Conservation (phyloP, 2,113 vertebrate genomes). For the Sigmodon hispidus region DNA sequence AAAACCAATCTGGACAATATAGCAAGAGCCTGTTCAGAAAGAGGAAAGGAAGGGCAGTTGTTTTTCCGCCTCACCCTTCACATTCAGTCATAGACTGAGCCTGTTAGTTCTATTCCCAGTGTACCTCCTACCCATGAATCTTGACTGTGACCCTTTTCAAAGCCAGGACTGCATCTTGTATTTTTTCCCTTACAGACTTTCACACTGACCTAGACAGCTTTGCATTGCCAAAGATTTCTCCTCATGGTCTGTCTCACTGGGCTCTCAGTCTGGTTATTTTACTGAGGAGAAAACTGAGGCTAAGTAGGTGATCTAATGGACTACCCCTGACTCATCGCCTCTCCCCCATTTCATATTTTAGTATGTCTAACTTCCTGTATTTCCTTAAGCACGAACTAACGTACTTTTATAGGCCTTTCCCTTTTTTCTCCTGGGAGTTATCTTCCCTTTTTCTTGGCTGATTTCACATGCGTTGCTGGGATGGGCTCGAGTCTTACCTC, state of each 20-base stretch:
- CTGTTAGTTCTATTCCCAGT: background rate
- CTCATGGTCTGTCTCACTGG: slow-evolving; percentile 11
- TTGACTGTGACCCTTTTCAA: background rate
- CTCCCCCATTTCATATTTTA: background rate
- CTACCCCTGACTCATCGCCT: background rate
- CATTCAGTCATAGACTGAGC: background rate
- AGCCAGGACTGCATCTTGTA: background rate
- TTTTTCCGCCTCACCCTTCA: background rate
- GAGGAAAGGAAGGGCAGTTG: background rate
- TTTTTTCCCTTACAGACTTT: background rate
- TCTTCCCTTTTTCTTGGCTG: background rate
- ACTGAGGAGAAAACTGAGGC: slow-evolving; percentile 11
- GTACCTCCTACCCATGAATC: background rate
- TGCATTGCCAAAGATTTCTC: background rate
- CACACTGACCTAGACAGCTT: background rate
- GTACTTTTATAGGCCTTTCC: background rate
- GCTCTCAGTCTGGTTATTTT: background rate
- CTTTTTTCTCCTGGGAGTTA: slow-evolving; percentile 23
- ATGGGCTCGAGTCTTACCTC: background rate
- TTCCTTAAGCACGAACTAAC: background rate
- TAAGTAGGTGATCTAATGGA: background rate
- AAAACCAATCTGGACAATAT: background rate
- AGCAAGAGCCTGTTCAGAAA: background rate
- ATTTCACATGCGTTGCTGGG: background rate
- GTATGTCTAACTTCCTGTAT: background rate